phyloP scores from a whole-genome alignment of 2,113 vertebrate species.

The Tinamus guttatus region DNA sequence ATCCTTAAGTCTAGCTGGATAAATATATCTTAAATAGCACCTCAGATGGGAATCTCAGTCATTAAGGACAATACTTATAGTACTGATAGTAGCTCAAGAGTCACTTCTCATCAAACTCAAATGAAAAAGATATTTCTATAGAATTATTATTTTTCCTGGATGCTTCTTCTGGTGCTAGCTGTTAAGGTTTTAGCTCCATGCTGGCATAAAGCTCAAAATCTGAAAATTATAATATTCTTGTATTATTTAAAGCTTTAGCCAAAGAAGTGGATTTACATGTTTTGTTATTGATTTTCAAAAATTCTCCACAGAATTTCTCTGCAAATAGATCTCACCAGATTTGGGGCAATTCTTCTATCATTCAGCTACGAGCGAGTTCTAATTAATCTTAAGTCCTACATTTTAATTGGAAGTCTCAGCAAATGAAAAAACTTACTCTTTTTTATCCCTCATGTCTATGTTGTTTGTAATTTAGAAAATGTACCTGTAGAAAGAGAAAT shows the following conservation, averaged over 20 bases:
- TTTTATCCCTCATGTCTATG: not conserved
- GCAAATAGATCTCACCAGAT: not conserved
- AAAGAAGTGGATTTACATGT: not conserved
- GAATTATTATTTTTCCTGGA: not conserved
- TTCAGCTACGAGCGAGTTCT: not conserved
- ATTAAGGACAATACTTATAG: not conserved
- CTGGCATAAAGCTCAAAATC: not conserved
- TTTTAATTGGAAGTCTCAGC: not conserved
- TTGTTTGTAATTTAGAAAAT: not conserved
- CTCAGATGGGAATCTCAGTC: not conserved
- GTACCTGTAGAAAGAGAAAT: not conserved
- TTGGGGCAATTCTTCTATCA: not conserved
- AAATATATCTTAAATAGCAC: not conserved
- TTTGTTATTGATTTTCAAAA: not conserved
- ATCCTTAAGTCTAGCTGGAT: not conserved
- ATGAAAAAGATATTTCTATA: not conserved
- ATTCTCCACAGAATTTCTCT: not conserved
- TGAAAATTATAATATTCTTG: not conserved
- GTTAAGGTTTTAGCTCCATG: not conserved
- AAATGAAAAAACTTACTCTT: not conserved
- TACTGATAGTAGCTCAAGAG: not conserved
- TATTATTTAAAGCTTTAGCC: not conserved
- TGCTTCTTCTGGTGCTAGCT: not conserved
- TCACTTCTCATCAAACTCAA: not conserved
- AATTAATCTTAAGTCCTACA: not conserved